Conservation (phyloP, 2,113 vertebrate species). For the Heloderma charlesbogerti region DNA sequence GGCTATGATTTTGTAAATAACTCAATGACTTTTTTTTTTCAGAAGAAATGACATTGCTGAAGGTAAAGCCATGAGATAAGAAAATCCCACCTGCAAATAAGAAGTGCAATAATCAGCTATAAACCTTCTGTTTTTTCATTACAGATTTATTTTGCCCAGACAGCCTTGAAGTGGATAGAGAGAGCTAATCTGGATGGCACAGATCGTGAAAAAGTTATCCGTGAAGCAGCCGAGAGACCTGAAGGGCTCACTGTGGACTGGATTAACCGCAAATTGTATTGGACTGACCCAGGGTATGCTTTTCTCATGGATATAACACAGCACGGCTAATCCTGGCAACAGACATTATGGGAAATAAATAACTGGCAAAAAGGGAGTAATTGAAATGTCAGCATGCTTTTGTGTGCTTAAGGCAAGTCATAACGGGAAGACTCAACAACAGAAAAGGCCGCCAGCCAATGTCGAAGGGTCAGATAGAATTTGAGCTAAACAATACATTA, state of each 20-base stretch:
- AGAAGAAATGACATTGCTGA: neutral
- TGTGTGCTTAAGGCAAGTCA: constrained; percentile 32
- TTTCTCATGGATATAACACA: constrained; percentile 38
- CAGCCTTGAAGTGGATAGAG: constrained; percentile 85
- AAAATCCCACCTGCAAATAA: constrained; percentile 25
- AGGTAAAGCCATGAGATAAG: neutral
- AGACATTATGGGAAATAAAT: constrained; percentile 50
- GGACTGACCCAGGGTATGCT: constrained; percentile 89
- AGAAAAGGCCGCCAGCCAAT: neutral
- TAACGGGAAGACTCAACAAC: neutral
- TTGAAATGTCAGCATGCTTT: constrained; percentile 23
- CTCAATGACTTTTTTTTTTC: neutral
- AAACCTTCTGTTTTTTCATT: neutral
- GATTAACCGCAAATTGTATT: constrained; percentile 89
- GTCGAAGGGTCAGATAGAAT: neutral
- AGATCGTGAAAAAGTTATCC: constrained; percentile 80
- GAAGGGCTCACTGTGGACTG: constrained; percentile 91
- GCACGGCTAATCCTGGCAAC: constrained; percentile 11
- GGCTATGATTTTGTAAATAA: constrained; percentile 39
- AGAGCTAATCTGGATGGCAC: constrained; percentile 84
- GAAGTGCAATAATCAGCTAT: constrained; percentile 15
- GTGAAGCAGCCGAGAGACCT: constrained; percentile 75
- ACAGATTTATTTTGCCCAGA: constrained; percentile 77
- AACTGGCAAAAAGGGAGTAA: constrained; percentile 50
- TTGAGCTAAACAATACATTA: neutral